Evolutionary conservation across 2,113 vertebrate genomes (phyloP), one percentile per base, ranked within the genome.

Genomic region (Gambusia affinis): DNA sequence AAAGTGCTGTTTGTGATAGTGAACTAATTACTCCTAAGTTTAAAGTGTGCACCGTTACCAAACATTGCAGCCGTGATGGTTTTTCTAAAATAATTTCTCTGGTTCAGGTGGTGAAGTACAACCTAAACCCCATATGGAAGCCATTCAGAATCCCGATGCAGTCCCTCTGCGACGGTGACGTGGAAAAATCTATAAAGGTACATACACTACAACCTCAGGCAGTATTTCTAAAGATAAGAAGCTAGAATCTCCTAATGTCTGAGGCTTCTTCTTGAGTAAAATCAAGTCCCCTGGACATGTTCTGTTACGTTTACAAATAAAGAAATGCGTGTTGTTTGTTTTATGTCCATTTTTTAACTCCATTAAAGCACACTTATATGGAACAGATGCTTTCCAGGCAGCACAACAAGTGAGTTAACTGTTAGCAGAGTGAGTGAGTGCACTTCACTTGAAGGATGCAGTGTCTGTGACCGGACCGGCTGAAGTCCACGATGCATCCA

Each of bases 121-220:
- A 97, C 79, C 67, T 99, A 80, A 98, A 98, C 91, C 98, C 98
- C 51, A 81, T 89, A 30, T 99, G 98, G 98, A 97, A 61, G 72
- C 96, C 96, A 4, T 99, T 99, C 85, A 95, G 94, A 89, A 94
- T 99, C 78, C 95, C 97, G 37, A 89, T 99, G 30, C 97, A 96
- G 88, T 95, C 97, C 14, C 93, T 99, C 0, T 98, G 98, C 87
- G 96, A 95, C 68, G 96, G 95, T 65, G 96, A 99, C 64, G 95
- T 99, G 93, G 96, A 99, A 75, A 99, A 96, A 85, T 78, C 92
- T 22, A 96, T 99, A 80, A 98, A 97, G 96, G 98, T 88, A 79
- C 0, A 60, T 3, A 57, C 29, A 66, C 28, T 12, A 29, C 24
- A 66, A 22, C 42, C 17, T 60, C 54, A 39, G 22, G 12, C 67